Base-by-base conservation (phyloP, 2,888 invertebrate genomes). In the Pyrocoelia pectoralis region DNA sequence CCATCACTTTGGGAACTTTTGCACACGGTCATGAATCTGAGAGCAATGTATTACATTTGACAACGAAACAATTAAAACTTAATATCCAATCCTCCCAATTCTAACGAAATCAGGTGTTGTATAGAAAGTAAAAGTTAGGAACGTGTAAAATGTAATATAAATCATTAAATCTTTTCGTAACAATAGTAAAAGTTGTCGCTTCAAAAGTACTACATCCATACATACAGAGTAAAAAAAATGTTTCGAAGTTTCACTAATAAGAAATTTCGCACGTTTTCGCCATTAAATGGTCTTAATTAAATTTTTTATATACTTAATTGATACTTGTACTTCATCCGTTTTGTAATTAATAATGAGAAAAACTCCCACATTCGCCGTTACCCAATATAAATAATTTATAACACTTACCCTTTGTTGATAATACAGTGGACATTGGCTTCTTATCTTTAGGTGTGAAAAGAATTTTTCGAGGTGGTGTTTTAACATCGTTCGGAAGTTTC, bases 371-470 rank as follows among this genome's bases (percentile, higher is more conserved):
- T 33, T 33, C 8, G n/a, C n/a, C 3, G 8, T 24, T 24, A 33
- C 8, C 33, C 8, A 8, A 24, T 24, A 5, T 8, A 24, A 24
- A 33, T n/a, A 2, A n/a, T 33, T 33, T 33, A n/a, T 10, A 10
- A 24, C 19, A 64, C 71, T 67, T 64, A 73, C 74, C 73, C 70
- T 73, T 73, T 14, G 56, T 38, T 5, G 56, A 33, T n/a, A n/a
- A n/a, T 14, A 60, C 56, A 15, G 61, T 69, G 9, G 57, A 15
- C 17, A 57, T 60, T 63, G 70, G 70, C 58, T 78, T 78, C 67
- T 78, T 79, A 33, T 77, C 77, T 69, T 79, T 79, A 4, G 73
- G 50, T 10, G 73, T 64, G 61, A 75, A 73, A 15, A 75, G 62
- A 61, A 71, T 68, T 71, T 68, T 72, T 67, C 73, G 60, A 18